Conservation (phyloP, 2,113 vertebrate species). For the Misgurnus anguillicaudatus region DNA sequence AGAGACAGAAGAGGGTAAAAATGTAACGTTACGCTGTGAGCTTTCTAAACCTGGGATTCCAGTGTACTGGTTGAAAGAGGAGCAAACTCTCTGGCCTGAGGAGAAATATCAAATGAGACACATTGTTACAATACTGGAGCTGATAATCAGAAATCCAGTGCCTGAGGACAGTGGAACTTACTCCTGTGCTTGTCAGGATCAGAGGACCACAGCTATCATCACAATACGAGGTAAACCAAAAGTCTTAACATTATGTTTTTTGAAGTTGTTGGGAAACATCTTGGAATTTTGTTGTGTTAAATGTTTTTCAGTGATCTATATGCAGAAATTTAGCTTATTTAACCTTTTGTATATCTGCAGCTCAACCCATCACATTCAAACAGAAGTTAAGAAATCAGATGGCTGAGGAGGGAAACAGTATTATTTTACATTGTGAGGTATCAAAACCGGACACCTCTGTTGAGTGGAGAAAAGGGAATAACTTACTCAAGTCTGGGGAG, state of each 20-base stretch:
- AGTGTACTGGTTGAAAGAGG: conserved; percentile 81
- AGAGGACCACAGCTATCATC: conserved; percentile 76
- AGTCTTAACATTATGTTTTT: not conserved
- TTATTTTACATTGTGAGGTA: conserved; percentile 80
- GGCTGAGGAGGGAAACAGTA: conserved; percentile 78
- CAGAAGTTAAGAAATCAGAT: conserved; percentile 81
- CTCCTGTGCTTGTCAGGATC: conserved; percentile 77
- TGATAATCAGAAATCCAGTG: conserved; percentile 78
- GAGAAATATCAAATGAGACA: conserved; percentile 81
- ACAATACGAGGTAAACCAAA: conserved; percentile 79
- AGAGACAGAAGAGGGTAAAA: conserved; percentile 81
- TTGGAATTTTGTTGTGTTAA: not conserved
- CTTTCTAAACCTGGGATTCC: conserved; percentile 76
- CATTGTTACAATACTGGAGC: conserved; percentile 70
- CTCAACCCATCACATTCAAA: conserved; percentile 75
- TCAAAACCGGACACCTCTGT: conserved; percentile 71
- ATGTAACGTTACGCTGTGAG: conserved; percentile 81
- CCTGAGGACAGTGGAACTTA: conserved; percentile 86
- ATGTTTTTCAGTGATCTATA: not conserved
- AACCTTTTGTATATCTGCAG: conserved; percentile 59
- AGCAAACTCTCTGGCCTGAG: conserved; percentile 71
- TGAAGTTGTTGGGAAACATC: conserved; percentile 59
- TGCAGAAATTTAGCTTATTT: not conserved
- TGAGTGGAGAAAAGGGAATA: conserved; percentile 74
- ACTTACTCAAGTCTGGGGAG: conserved; percentile 71